These are phyloP conservation scores for Poeciliopsis turrubarensis DNA, from an alignment of 2,113 vertebrate genomes.

Conservation along the genomic window DNA sequence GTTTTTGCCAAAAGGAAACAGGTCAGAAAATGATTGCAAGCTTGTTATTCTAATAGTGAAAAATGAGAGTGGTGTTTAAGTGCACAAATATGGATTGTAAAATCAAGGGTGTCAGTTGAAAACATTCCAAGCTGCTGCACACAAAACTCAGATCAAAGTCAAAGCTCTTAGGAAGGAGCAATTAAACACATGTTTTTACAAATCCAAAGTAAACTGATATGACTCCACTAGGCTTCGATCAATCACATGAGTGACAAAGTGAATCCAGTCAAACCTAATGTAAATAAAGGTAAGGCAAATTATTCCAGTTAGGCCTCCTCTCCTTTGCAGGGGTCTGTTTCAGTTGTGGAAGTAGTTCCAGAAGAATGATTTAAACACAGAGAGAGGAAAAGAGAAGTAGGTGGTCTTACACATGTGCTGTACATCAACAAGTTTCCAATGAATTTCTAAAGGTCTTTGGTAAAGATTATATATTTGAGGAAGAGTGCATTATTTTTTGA, in stretches of 20 bases:
- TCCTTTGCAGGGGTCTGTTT: slow-evolving; percentile 26
- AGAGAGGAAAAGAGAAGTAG: slow-evolving; percentile 11
- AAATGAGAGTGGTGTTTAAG: background rate
- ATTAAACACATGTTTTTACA: slow-evolving; percentile 23
- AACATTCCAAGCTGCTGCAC: slow-evolving; percentile 19
- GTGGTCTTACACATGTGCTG: background rate
- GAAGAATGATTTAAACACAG: slow-evolving; percentile 25
- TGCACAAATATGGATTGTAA: background rate
- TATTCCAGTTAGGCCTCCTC: slow-evolving; percentile 46
- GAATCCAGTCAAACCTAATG: slow-evolving; percentile 41
- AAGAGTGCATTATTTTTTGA: background rate
- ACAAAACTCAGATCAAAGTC: slow-evolving; percentile 46
- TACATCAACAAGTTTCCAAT: background rate
- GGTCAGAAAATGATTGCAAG: slow-evolving; percentile 33
- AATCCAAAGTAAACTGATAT: slow-evolving; percentile 51
- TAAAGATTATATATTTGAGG: background rate
- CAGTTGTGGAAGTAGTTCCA: slow-evolving; percentile 1
- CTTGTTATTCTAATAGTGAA: slow-evolving; percentile 46
- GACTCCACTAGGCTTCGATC: slow-evolving; percentile 16
- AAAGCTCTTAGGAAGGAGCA: slow-evolving; percentile 34
- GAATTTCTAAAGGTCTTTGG: background rate
- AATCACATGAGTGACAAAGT: slow-evolving; percentile 25
- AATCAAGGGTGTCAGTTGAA: background rate
- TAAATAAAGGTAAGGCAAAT: slow-evolving; percentile 57
- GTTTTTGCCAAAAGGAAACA: slow-evolving; percentile 6